Percentiles rank a stretch among this genome's conserved stretches.
These are phyloP conservation scores for Psix sp. DNA, from an alignment of 1,140 invertebrate species.

Conservation along the genomic window DNA sequence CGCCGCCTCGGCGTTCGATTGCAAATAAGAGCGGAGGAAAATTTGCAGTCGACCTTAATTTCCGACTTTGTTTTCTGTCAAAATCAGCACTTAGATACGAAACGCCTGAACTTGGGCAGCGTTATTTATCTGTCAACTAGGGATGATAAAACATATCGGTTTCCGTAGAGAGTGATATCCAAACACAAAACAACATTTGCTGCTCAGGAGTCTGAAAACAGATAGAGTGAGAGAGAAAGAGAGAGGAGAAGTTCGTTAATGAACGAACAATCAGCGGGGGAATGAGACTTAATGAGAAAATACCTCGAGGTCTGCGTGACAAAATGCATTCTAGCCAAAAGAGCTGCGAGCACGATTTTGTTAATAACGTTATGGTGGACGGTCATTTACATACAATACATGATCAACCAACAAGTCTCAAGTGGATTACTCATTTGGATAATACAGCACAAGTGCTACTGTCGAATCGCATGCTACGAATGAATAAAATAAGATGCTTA, in stretches of 20 bases:
- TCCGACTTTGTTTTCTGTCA: no score
- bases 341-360: no score
- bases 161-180: conserved; percentile 10
- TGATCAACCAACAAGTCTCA: conserved; percentile 21
- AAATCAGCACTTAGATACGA: no score
- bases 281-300: not conserved
- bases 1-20: no score
- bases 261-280: not conserved
- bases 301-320: not conserved
- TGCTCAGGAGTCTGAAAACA: not conserved
- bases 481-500: conserved; percentile 40
- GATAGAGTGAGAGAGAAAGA: not conserved
- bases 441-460: conserved; percentile 36
- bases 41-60: no score
- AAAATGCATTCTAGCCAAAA: not conserved
- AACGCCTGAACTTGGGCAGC: no score
- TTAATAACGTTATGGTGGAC: conserved; percentile 29
- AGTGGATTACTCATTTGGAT: conserved; percentile 27
- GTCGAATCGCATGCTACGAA: conserved; percentile 40
- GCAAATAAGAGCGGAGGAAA: no score
- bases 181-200: not conserved
- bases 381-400: conserved; percentile 38
- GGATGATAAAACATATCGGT: conserved; percentile 12
- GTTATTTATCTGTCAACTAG: conserved; percentile 5
- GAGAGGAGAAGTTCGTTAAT: not conserved